These are phyloP conservation scores for Liolophura sinensis DNA, from an alignment of 1,140 invertebrate species.

Conservation along the genomic window DNA sequence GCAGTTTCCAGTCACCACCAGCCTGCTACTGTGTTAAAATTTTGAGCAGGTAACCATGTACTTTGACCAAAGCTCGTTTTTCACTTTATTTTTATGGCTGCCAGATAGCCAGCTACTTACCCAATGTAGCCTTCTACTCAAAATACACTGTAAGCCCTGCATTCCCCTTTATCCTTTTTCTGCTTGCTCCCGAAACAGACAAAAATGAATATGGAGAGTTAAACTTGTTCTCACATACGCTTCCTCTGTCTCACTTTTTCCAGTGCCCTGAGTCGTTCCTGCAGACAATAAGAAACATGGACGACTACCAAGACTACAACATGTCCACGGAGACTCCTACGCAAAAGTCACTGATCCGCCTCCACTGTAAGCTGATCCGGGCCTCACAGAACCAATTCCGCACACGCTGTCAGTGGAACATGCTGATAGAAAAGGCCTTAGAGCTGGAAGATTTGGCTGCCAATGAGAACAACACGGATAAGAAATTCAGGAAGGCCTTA, in stretches of 20 bases:
- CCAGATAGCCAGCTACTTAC: too few species aligned
- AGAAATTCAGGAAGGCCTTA: conserved; percentile 14
- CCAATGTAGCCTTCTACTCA: too few species aligned
- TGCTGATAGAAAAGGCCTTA: conserved; percentile 75
- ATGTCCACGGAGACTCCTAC: conserved; percentile 71
- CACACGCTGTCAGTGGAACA: conserved; percentile 90
- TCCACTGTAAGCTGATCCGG: conserved; percentile 73
- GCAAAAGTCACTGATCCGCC: conserved; percentile 59
- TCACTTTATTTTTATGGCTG: too few species aligned
- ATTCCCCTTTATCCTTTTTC: too few species aligned
- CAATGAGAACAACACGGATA: conserved; percentile 72
- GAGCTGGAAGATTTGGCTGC: conserved; percentile 83
- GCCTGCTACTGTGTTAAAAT: too few species aligned
- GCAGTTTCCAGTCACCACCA: too few species aligned
- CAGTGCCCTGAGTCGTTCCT: conserved; percentile 57
- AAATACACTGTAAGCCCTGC: too few species aligned
- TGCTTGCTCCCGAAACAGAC: too few species aligned
- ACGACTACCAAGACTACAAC: conserved; percentile 61
- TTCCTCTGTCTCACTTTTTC: conserved; percentile 2
- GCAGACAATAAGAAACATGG: conserved; percentile 38
- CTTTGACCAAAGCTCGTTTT: too few species aligned
- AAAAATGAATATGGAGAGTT: too few species aligned
- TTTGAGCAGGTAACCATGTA: too few species aligned
- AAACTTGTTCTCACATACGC: too few species aligned
- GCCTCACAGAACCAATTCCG: conserved; percentile 58